These are phyloP conservation scores for Liolophura sinensis DNA, from an alignment of 1,140 invertebrate species.

Conservation along the genomic window DNA sequence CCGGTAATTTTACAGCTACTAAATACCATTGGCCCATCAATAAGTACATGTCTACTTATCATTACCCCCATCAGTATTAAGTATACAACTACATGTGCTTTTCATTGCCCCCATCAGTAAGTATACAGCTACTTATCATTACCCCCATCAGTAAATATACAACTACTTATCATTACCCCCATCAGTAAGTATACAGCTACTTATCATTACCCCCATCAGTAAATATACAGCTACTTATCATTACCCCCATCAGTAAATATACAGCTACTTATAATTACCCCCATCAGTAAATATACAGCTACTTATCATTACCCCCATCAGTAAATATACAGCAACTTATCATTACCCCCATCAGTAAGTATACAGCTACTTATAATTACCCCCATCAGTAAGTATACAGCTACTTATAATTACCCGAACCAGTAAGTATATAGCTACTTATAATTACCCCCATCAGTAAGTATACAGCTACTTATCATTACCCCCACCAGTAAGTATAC, in stretches of 20 bases:
- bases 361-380: conserved; percentile 78
- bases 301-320: not conserved
- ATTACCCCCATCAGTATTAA: not conserved
- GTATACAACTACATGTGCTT: not conserved
- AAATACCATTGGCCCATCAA: not conserved
- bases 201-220: conserved; percentile 86
- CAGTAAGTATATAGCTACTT: not conserved
- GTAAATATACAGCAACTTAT: not conserved
- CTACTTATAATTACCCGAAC: not conserved
- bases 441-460: not conserved
- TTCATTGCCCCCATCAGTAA: not conserved
- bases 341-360: not conserved
- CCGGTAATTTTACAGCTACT: not conserved
- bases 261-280: not conserved
- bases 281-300: not conserved
- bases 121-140: not conserved
- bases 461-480: not conserved
- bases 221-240: conserved; percentile 39
- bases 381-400: conserved; percentile 77
- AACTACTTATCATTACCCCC: not conserved
- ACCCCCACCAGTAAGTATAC: not conserved
- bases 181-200: conserved; percentile 65
- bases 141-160: not conserved
- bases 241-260: conserved; percentile 1
- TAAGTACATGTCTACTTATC: not conserved